These are phyloP conservation scores for Diplolepis rosae DNA, from an alignment of 2,888 invertebrate species.

Conservation along the genomic window DNA sequence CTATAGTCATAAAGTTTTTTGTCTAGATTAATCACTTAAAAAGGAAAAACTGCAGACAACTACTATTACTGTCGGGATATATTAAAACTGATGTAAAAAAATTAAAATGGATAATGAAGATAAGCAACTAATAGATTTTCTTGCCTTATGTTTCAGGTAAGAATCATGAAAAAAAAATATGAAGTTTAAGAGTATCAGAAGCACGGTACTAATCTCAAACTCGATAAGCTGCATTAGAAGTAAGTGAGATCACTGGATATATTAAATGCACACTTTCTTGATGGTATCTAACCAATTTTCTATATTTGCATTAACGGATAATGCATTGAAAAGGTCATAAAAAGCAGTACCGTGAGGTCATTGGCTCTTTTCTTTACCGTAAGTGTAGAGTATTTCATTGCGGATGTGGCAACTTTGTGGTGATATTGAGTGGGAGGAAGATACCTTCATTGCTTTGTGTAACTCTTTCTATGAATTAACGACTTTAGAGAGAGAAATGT, in stretches of 20 bases:
- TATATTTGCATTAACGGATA: not conserved
- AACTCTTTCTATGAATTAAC: conserved; percentile 2
- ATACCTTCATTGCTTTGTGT: not conserved
- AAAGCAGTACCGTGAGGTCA: not conserved
- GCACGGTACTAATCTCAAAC: not conserved
- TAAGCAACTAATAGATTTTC: not conserved
- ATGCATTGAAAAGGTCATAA: conserved; percentile 17
- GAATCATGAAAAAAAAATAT: not conserved
- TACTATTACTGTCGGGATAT: too few relatives aligned
- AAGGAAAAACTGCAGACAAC: too few relatives aligned
- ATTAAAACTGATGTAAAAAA: too few relatives aligned
- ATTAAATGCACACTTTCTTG: not conserved
- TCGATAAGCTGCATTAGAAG: not conserved
- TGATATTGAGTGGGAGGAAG: not conserved
- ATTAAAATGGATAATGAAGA: too few relatives aligned
- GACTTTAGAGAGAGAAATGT: not conserved
- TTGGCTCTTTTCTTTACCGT: not conserved
- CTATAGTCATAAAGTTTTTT: too few relatives aligned
- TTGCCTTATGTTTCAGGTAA: conserved; percentile 31
- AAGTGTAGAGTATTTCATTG: not conserved
- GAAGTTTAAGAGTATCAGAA: not conserved
- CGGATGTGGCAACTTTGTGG: conserved; percentile 13
- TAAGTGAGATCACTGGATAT: conserved; percentile 11
- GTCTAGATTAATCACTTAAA: too few relatives aligned
- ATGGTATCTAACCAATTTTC: not conserved